Evolutionary conservation across 2,888 invertebrate genomes (phyloP).

Genomic region (Dorcus hopei): DNA sequence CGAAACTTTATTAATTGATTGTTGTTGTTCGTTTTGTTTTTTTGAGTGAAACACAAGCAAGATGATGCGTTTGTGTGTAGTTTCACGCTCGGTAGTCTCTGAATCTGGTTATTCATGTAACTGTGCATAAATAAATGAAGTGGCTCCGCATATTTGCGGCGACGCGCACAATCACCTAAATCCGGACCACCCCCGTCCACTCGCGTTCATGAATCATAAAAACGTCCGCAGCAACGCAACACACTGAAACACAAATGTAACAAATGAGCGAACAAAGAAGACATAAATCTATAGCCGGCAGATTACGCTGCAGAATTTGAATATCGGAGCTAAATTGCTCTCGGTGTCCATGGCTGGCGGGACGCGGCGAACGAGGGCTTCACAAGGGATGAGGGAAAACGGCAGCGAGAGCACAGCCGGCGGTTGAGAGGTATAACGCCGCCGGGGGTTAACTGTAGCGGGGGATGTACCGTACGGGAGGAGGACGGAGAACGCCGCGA

Average conservation of each 20-base stretch:
- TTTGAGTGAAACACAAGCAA: too few relatives aligned
- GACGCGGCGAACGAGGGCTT: slow-evolving; percentile 10
- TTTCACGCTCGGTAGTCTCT: not conserved
- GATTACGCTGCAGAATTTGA: slow-evolving; percentile 34
- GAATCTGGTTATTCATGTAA: not conserved
- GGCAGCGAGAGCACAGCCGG: slow-evolving; percentile 23
- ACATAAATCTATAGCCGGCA: slow-evolving; percentile 31
- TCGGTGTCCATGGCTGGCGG: slow-evolving; percentile 25
- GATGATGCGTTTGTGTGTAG: too few relatives aligned
- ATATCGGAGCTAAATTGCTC: slow-evolving; percentile 34
- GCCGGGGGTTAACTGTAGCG: slow-evolving; percentile 12
- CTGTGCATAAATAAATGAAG: not conserved
- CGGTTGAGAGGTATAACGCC: slow-evolving; percentile 20
- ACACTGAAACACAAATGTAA: slow-evolving; percentile 20
- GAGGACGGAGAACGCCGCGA: slow-evolving; percentile 14
- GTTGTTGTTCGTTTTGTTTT: too few relatives aligned
- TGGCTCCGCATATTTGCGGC: not conserved
- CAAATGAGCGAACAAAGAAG: slow-evolving; percentile 32
- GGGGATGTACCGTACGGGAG: slow-evolving; percentile 8
- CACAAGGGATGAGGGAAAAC: slow-evolving; percentile 11
- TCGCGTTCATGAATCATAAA: slow-evolving; percentile 1
- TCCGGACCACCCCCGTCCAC: not conserved
- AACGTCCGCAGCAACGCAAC: slow-evolving; percentile 2
- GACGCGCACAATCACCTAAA: not conserved
- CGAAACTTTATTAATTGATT: too few relatives aligned